Evolutionary conservation across 2,888 invertebrate genomes (phyloP).

Genomic region (Sinopyrophorus schimmeli): DNA sequence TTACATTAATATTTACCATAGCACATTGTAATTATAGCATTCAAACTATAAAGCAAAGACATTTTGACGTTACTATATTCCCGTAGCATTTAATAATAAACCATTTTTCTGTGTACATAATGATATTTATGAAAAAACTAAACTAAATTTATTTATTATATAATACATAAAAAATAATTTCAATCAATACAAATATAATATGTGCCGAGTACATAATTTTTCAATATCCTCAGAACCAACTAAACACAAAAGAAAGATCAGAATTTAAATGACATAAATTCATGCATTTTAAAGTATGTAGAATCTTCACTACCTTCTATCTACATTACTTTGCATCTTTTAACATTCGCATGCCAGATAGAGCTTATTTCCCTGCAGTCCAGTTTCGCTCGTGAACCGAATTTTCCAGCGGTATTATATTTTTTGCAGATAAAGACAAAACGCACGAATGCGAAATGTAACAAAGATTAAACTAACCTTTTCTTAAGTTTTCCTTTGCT

Average conservation of each 20-base stretch:
- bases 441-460: slow-evolving; percentile 32
- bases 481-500: slow-evolving; percentile 31
- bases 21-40: too few relatives aligned
- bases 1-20: too few relatives aligned
- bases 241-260: slow-evolving; percentile 28
- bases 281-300: slow-evolving; percentile 54
- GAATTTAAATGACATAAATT: slow-evolving; percentile 47
- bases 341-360: slow-evolving; percentile 50
- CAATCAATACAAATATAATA: too few relatives aligned
- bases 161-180: too few relatives aligned
- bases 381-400: slow-evolving; percentile 49
- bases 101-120: too few relatives aligned
- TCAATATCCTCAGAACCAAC: too few relatives aligned
- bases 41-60: too few relatives aligned
- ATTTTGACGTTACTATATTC: too few relatives aligned
- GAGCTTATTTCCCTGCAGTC: slow-evolving; percentile 53
- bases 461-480: slow-evolving; percentile 34
- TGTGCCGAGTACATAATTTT: too few relatives aligned
- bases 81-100: too few relatives aligned
- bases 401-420: slow-evolving; percentile 48
- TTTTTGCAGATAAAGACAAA: slow-evolving; percentile 47
- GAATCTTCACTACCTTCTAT: slow-evolving; percentile 49
- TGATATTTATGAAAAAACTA: too few relatives aligned
- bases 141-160: too few relatives aligned
- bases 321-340: slow-evolving; percentile 54